A percentile compares a stretch with the other conserved stretches of the same genome.
Evolutionary conservation across 2,888 invertebrate genomes (phyloP).

Genomic region (Macaria notata): DNA sequence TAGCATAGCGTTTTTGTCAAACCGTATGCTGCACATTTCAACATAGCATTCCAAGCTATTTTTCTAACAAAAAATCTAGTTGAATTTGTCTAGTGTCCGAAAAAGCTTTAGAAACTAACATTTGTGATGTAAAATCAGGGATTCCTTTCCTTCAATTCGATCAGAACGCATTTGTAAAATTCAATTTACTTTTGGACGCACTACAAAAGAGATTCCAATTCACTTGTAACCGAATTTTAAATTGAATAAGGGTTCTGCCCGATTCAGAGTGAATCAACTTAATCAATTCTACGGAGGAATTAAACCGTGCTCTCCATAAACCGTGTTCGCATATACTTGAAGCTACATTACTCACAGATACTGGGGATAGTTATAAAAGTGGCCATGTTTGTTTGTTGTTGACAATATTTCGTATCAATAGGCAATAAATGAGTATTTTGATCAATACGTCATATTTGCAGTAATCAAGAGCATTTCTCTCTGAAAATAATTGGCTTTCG

Average conservation of each 20-base stretch:
- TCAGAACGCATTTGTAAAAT: slow-evolving; percentile 49
- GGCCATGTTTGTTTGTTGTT: too few species aligned
- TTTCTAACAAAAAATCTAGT: slow-evolving; percentile 23
- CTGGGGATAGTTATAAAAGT: too few species aligned
- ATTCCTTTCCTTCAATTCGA: slow-evolving; percentile 30
- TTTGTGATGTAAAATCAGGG: background rate
- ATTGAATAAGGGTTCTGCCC: slow-evolving; percentile 45
- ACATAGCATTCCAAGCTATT: slow-evolving; percentile 33
- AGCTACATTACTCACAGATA: too few species aligned
- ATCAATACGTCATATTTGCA: slow-evolving; percentile 5
- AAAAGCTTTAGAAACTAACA: slow-evolving; percentile 9
- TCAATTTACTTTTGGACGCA: slow-evolving; percentile 52
- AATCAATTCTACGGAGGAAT: slow-evolving; percentile 25
- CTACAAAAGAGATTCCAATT: slow-evolving; percentile 50
- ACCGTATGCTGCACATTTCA: slow-evolving; percentile 44
- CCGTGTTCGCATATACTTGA: too few species aligned
- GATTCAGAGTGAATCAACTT: slow-evolving; percentile 36
- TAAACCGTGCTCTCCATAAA: background rate
- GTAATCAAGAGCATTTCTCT: slow-evolving; percentile 2
- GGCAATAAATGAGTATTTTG: background rate
- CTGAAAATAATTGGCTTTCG: slow-evolving; percentile 9
- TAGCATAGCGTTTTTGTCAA: slow-evolving; percentile 52
- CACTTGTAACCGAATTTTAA: slow-evolving; percentile 44
- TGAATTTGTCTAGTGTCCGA: slow-evolving; percentile 11
- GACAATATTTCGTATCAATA: too few species aligned